Base-by-base conservation (phyloP, 2,113 vertebrate genomes). In the Motacilla tschutschensis region DNA sequence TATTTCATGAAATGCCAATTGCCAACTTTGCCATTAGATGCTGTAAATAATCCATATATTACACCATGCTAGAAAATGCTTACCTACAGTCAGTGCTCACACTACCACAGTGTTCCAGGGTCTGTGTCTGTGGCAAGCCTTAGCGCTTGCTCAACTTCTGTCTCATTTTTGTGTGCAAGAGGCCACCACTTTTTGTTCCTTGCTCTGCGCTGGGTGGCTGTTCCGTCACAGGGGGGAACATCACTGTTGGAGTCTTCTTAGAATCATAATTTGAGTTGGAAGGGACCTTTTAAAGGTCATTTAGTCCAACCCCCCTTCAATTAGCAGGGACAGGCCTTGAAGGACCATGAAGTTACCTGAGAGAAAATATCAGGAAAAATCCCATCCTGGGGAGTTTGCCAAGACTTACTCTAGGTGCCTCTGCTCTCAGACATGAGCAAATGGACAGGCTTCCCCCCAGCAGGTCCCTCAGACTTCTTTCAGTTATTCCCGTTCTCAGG, bases 141-240 rank as follows among this genome's bases (percentile, higher is more conserved):
- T 22, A 8, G 6, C 2, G 40, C 35, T 59, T 70, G 31, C 26
- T 53, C 24, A 38, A 3, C 11, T 59, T 43, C 5, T 44, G 44
- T 50, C 74, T 35, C 7, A 3, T 44, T 50, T 46, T 16, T 26
- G 6, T 18, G 12, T 66, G 53, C 26, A 40, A 21, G 15, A 38
- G 44, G 13, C 28, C n/a, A n/a, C 21, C 7, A 3, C 25, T 18
- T 33, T 31, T 10, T 38, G 55, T 55, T 5, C 36, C 58, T 54
- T 10, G 8, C 36, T 33, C 8, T 48, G 57, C 0, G 0, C 29
- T 79, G 53, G 21, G 41, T 5, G 1, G 28, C 62, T 35, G 41
- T 9, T 79, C 51, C 48, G 62, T 28, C 35, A 33, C 9, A 5
- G 22, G 9, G 25, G 3, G 18, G 63, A 51, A 47, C 1, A 2